Evolutionary conservation across 2,797 vertebrate genomes (phyloP), one percentile per base, ranked within the genome.

Genomic region (Propithecus deckenii): DNA sequence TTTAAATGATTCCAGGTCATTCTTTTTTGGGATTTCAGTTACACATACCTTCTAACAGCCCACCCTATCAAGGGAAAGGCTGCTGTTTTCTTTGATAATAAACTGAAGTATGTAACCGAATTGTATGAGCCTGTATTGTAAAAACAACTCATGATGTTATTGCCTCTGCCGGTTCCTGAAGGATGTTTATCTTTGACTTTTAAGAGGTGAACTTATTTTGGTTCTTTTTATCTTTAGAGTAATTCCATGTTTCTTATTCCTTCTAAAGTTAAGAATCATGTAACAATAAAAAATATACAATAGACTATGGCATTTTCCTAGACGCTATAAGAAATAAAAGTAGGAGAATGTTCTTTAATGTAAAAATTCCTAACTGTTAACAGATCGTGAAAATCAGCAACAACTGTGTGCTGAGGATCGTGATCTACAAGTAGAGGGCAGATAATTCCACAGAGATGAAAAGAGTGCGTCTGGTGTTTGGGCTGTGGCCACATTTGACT

Each of bases 361-460:
- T 97, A 90, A 97, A 96, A 93, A 97, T 98, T 98, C 97, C 96
- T 98, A 97, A 98, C 98, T 97, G 98, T 98, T 98, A 98, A 98
- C 98, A 98, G 98, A 97, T 98, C 97, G 12, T 97, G 97, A 98
- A 98, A 98, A 98, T 97, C 98, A 98, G 98, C 97, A 98, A 95
- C 98, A 99, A 98, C 98, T 98, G 98, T 97, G 93, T 95, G 91
- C 89, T 0, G 4, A 95, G 93, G 98, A 97, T 98, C 96, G 83
- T 96, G 96, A 93, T 98, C 98, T 97, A 52, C 96, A 95, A 97
- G 96, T 43, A 84, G 94, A 98, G 92, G 96, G 98, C 97, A 97
- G 97, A 98, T 98, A 98, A 98, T 98, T 98, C 98, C 97, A 90
- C 97, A 94, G 96, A 96, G 98, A 98, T 98, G 98, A 98, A 98